A percentile compares a stretch with the other conserved stretches of the same genome.
These are phyloP conservation scores for Siderastrea siderea DNA, from an alignment of 92 coral and sea anemone species.

Conservation along the genomic window DNA sequence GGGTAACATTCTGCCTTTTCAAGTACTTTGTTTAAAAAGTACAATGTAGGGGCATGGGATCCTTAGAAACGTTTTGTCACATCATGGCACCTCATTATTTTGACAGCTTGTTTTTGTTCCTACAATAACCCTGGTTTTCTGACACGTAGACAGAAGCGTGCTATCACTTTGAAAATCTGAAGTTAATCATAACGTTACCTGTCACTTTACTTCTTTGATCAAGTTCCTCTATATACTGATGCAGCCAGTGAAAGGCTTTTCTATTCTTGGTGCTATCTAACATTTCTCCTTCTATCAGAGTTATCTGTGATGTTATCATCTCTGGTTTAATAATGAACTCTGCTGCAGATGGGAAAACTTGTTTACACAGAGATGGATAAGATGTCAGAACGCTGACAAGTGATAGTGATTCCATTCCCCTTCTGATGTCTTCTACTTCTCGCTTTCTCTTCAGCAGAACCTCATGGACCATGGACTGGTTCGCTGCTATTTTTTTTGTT, in stretches of 20 bases:
- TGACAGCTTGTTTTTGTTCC: background rate
- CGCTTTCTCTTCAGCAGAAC: conserved; percentile 27
- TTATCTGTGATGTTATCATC: conserved; percentile 12
- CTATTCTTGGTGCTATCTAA: background rate
- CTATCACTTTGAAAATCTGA: background rate
- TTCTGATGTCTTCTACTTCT: conserved; percentile 44
- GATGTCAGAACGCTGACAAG: conserved; percentile 11
- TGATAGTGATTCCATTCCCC: conserved; percentile 46
- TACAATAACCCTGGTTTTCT: background rate
- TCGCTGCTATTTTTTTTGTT: conserved; percentile 44
- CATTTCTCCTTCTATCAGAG: conserved; percentile 7
- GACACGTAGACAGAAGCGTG: background rate
- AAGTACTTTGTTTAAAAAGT: conserved; percentile 4
- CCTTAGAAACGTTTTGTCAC: background rate
- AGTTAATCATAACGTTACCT: background rate
- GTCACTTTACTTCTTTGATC: background rate
- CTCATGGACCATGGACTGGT: conserved; percentile 42
- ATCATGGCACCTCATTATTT: background rate
- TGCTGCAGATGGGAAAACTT: conserved; percentile 24
- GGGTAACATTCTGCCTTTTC: conserved; percentile 3
- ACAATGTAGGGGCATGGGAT: background rate
- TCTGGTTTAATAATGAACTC: conserved; percentile 13
- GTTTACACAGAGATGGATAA: conserved; percentile 25
- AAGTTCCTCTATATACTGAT: conserved; percentile 7
- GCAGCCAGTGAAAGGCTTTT: conserved; percentile 24